Evolutionary conservation across 2,113 vertebrate species (phyloP).

Genomic region (Coptodon bakossiorum): DNA sequence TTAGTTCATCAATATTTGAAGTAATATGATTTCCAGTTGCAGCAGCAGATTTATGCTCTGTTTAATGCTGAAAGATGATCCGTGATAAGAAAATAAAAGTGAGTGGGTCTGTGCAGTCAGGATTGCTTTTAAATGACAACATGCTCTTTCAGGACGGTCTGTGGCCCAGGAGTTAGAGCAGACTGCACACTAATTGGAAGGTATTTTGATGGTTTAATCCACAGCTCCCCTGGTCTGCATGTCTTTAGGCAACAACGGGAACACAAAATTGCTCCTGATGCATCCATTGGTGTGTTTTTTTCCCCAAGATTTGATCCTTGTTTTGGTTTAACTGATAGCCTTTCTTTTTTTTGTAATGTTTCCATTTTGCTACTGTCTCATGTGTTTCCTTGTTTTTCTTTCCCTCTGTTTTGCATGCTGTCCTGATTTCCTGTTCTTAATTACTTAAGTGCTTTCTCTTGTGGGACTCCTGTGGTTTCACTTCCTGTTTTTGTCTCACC

Average conservation of each 20-base stretch:
- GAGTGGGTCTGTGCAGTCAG: neutral
- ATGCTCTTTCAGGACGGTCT: neutral
- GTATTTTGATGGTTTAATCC: neutral
- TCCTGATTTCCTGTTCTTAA: neutral
- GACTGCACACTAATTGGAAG: neutral
- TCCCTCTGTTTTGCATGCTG: neutral
- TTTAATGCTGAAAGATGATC: neutral
- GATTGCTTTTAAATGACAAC: neutral
- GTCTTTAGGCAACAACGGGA: neutral
- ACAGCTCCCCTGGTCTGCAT: neutral
- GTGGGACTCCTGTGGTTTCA: too few species aligned
- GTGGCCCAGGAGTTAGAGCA: neutral
- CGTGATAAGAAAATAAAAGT: neutral
- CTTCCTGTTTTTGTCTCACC: neutral
- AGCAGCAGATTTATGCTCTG: neutral
- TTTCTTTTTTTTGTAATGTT: neutral
- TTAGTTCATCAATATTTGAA: neutral
- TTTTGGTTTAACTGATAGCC: neutral
- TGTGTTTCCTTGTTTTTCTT: neutral
- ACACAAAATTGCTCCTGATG: neutral
- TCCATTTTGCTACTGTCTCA: neutral
- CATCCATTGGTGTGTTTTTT: neutral
- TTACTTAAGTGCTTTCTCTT: neutral
- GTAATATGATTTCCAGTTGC: neutral
- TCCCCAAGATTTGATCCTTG: accelerated